Evolutionary conservation across 2,888 invertebrate genomes (phyloP).

Genomic region (Ennomos erosarius): DNA sequence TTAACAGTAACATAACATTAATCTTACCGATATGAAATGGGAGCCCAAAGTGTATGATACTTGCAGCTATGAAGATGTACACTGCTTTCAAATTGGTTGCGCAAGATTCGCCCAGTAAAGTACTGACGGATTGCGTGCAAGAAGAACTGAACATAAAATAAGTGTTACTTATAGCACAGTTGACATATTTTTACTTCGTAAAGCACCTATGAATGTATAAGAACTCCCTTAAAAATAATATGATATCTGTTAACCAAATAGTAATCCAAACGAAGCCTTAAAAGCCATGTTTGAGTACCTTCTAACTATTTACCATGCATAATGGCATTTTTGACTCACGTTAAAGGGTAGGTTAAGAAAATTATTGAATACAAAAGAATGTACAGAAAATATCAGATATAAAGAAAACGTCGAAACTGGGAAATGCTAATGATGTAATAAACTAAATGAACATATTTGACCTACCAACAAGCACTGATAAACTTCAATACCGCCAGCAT

Average conservation of each 20-base stretch:
- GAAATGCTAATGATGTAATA: no score
- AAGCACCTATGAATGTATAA: no score
- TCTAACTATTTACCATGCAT: no score
- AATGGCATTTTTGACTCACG: no score
- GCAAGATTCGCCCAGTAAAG: constrained; percentile 44
- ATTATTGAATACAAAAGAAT: no score
- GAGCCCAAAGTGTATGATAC: constrained; percentile 36
- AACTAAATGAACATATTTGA: constrained; percentile 10
- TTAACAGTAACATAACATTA: background rate
- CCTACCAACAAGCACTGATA: constrained; percentile 55
- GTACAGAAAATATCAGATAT: no score
- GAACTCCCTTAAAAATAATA: background rate
- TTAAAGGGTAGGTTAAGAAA: no score
- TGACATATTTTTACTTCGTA: no score
- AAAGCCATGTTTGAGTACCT: no score
- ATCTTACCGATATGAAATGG: constrained; percentile 44
- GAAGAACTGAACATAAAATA: constrained; percentile 36
- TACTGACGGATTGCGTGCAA: constrained; percentile 39
- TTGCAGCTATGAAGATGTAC: constrained; percentile 43
- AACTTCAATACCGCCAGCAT: constrained; percentile 54
- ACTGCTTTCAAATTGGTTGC: constrained; percentile 33
- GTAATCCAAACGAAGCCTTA: no score
- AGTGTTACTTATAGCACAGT: no score
- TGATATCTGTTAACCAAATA: background rate
- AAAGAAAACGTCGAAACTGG: no score